Evolutionary conservation across 2,888 invertebrate species (phyloP).

Genomic region (Campoplex capitator): DNA sequence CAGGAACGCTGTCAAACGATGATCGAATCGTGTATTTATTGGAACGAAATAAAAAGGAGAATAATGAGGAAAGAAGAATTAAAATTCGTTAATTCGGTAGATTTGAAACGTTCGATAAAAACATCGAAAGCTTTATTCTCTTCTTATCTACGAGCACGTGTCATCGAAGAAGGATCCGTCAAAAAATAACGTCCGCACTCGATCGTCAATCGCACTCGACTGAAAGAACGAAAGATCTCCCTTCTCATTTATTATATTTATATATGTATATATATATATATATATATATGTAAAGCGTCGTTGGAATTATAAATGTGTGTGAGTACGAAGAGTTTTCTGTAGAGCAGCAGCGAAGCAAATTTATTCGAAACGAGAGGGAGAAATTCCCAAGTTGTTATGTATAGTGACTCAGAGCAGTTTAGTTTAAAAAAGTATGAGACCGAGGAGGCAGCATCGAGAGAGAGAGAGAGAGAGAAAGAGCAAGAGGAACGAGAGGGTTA

Average conservation of each 20-base stretch:
- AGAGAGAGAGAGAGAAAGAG: background rate
- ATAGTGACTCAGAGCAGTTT: slow-evolving; percentile 60
- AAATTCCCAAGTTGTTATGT: slow-evolving; percentile 67
- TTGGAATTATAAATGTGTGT: slow-evolving; percentile 37
- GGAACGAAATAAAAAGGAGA: background rate
- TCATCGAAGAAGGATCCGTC: slow-evolving; percentile 46
- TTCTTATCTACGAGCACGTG: slow-evolving; percentile 62
- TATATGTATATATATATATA: background rate
- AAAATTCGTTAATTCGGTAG: background rate
- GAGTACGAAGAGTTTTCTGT: slow-evolving; percentile 48
- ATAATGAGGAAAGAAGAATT: background rate
- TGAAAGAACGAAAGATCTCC: slow-evolving; percentile 70
- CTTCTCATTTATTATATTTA: slow-evolving; percentile 46
- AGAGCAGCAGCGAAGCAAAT: slow-evolving; percentile 56
- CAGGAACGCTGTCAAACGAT: background rate
- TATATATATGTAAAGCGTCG: slow-evolving; percentile 35
- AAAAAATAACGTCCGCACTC: slow-evolving; percentile 69
- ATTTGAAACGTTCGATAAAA: background rate
- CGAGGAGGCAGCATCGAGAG: background rate
- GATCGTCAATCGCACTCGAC: slow-evolving; percentile 74
- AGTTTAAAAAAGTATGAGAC: slow-evolving; percentile 42
- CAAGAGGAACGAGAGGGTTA: background rate
- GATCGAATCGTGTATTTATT: background rate
- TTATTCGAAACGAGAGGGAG: slow-evolving; percentile 59
- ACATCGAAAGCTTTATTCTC: background rate